Evolutionary conservation across 2,797 vertebrate genomes (phyloP).

Genomic region (Syndactyla subalaris): DNA sequence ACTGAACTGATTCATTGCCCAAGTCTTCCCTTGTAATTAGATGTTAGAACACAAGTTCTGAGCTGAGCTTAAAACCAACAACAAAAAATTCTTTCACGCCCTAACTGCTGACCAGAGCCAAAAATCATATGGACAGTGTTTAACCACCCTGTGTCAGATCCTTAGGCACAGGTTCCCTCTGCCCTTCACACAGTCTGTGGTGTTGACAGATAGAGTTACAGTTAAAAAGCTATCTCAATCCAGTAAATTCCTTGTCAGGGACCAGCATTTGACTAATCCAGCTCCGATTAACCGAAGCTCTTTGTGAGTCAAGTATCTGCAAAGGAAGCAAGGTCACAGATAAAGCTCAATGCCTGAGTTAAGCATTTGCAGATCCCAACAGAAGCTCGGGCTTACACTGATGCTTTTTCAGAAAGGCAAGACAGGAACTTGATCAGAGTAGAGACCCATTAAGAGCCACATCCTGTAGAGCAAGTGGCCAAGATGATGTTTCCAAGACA

Average conservation of each 20-base stretch:
- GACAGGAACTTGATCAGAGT: background rate
- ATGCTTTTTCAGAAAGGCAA: background rate
- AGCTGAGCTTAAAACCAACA: background rate
- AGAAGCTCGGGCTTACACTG: conserved; percentile 40
- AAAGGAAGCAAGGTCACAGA: conserved; percentile 53
- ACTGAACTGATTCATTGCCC: background rate
- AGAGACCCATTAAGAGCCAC: background rate
- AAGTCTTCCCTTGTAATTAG: background rate
- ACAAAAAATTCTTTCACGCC: background rate
- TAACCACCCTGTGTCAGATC: background rate
- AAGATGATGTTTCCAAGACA: background rate
- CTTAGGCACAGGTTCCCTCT: background rate
- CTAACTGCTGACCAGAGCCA: background rate
- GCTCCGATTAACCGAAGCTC: conserved; percentile 21
- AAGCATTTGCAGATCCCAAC: background rate
- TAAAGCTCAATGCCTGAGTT: conserved; percentile 6
- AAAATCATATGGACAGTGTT: background rate
- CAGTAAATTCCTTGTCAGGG: conserved; percentile 56
- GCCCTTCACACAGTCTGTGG: background rate
- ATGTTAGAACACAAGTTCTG: background rate
- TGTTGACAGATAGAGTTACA: background rate
- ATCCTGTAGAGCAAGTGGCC: background rate
- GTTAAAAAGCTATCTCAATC: conserved; percentile 21
- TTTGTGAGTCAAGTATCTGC: conserved; percentile 29
- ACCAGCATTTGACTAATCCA: conserved; percentile 51